Evolutionary conservation across 1,140 invertebrate genomes (phyloP), one percentile per base, ranked within the genome.

Genomic region (Sycobia sp.): DNA sequence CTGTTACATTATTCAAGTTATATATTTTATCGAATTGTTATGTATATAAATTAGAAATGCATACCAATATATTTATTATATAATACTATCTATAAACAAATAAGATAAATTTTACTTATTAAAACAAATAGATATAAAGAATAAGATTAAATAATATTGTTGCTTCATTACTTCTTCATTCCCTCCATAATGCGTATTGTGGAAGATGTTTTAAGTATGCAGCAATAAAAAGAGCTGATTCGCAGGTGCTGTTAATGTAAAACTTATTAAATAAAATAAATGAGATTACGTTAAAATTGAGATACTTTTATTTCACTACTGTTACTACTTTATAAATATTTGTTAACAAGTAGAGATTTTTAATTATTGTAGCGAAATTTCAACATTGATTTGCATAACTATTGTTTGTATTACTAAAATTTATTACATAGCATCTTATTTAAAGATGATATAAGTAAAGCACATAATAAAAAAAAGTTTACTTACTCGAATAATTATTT

Each of bases 11-110:
- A 51, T 29, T 20, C 29, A 20, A 43, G 7, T 23, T 62, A 63
- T 13, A 32, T 41, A 13, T 39, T 49, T 32, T 56, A 57, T 51
- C 1, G 14, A 16, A 61, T 54, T 34, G 38, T 44, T 57, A 51
- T 56, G 25, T 64, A 41, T 41, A 50, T 39, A 39, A 32, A 58
- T 29, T 18, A 50, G 55, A 65, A 32, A 68, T 32, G 66, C 10
- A 69, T 49, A 68, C 20, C 67, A 13, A 69, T 59, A 68, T 36
- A 67, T 53, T 67, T 68, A 67, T 62, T 66, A 58, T 67, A 44
- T 32, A 57, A 50, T 56, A 41, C 51, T 55, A 60, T 18, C 7
- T 29, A 32, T 41, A 43, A 14, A 25, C 9, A 54, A 39, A 58
- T 51, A 25, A 39, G 39, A 53, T 53, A 41, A 38, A 50, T 50